phyloP scores from a whole-genome alignment of 2,888 invertebrate genomes.

The Hemithea aestivaria region DNA sequence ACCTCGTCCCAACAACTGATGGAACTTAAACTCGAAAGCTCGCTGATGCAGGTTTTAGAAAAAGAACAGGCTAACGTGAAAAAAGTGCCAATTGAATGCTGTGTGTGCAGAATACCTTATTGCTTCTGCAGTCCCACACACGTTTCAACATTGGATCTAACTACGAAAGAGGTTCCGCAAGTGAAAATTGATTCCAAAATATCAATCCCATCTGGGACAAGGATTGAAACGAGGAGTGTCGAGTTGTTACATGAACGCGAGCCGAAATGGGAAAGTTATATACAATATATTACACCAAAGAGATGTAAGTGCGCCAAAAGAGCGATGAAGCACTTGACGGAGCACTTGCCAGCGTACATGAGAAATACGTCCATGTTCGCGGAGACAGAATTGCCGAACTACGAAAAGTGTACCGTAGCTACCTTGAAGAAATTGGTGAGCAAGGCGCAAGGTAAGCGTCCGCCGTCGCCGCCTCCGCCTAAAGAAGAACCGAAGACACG shows the following conservation, averaged over 20 bases:
- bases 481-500: slow-evolving; percentile 37
- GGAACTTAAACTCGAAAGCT: slow-evolving; percentile 56
- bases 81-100: slow-evolving; percentile 40
- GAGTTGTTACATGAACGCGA: slow-evolving; percentile 51
- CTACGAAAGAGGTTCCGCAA: slow-evolving; percentile 2
- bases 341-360: slow-evolving; percentile 64
- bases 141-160: slow-evolving; percentile 22
- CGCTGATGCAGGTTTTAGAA: slow-evolving; percentile 58
- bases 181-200: slow-evolving; percentile 17
- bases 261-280: slow-evolving; percentile 59
- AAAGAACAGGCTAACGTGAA: slow-evolving; percentile 50
- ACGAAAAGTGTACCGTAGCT: slow-evolving; percentile 46
- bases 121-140: slow-evolving; percentile 45
- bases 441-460: slow-evolving; percentile 34
- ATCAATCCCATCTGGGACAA: slow-evolving; percentile 32
- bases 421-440: slow-evolving; percentile 47
- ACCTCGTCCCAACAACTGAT: slow-evolving; percentile 40
- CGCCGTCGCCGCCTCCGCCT: slow-evolving; percentile 22
- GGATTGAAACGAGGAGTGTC: slow-evolving; percentile 35
- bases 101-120: slow-evolving; percentile 45
- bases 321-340: slow-evolving; percentile 53
- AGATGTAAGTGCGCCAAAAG: slow-evolving; percentile 49
- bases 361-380: slow-evolving; percentile 48
- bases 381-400: slow-evolving; percentile 47
- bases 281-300: slow-evolving; percentile 43